Evolutionary conservation across 1,140 invertebrate species (phyloP).

Genomic region (Rhyzopertha dominica): DNA sequence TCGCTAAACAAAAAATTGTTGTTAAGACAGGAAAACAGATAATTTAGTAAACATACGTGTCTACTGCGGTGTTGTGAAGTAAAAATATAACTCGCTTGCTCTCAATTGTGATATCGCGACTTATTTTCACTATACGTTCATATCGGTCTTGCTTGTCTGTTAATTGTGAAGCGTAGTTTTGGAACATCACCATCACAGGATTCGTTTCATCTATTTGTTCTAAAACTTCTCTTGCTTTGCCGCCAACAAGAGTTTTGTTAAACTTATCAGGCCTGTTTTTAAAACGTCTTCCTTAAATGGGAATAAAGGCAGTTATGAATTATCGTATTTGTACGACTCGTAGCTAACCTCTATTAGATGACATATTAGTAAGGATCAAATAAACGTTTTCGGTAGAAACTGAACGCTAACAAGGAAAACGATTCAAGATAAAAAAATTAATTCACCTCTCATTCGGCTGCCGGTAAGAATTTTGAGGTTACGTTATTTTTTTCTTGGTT

Average conservation of each 20-base stretch:
- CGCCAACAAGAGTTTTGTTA: conserved; percentile 30
- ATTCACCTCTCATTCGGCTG: no score
- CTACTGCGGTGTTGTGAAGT: conserved; percentile 64
- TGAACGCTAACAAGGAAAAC: no score
- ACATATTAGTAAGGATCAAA: no score
- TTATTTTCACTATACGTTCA: conserved; percentile 78
- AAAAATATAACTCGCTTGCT: conserved; percentile 87
- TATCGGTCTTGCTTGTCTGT: conserved; percentile 79
- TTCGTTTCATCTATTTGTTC: conserved; percentile 50
- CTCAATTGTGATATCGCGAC: conserved; percentile 86
- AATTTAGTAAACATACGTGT: conserved; percentile 30
- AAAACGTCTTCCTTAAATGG: no score
- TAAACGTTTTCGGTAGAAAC: no score
- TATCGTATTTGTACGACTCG: no score
- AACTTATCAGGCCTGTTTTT: no score
- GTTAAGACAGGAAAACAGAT: background rate
- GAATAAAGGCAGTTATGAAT: no score
- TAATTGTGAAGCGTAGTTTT: conserved; percentile 61
- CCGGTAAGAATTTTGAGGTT: no score
- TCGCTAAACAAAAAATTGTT: conserved; percentile 46
- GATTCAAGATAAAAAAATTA: no score
- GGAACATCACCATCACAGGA: conserved; percentile 63
- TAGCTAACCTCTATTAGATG: no score
- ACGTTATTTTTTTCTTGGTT: no score
- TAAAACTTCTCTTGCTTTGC: conserved; percentile 33